These are phyloP conservation scores for Cremastinae sp. DNA, from an alignment of 2,888 invertebrate species.

Conservation along the genomic window DNA sequence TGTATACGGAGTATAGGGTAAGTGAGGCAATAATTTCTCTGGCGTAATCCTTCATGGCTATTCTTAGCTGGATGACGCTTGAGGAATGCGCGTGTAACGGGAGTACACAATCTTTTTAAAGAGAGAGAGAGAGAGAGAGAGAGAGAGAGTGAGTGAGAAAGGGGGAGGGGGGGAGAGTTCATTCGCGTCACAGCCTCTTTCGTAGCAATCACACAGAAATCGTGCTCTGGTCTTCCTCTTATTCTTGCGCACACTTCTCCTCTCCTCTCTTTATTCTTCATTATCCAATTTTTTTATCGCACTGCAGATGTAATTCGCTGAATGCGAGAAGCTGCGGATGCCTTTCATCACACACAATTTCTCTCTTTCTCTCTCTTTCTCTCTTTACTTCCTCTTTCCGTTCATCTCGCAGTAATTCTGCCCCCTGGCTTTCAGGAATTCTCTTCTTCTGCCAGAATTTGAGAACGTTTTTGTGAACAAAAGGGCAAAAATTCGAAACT, in stretches of 20 bases:
- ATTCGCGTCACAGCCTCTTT: slow-evolving; percentile 45
- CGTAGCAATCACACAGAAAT: slow-evolving; percentile 44
- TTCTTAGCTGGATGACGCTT: slow-evolving; percentile 68
- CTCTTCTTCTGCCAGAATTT: too few species aligned
- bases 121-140: slow-evolving; percentile 31
- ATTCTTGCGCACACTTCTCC: slow-evolving; percentile 9
- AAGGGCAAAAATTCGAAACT: too few species aligned
- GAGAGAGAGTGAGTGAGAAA: slow-evolving; percentile 16
- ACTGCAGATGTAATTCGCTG: slow-evolving; percentile 19
- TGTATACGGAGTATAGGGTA: slow-evolving; percentile 36
- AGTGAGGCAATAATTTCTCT: slow-evolving; percentile 63
- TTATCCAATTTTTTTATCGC: slow-evolving; percentile 29
- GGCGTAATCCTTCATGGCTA: slow-evolving; percentile 63
- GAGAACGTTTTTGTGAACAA: too few species aligned
- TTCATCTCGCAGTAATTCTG: too few species aligned
- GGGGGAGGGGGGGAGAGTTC: slow-evolving; percentile 22
- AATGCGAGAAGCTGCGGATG: slow-evolving; percentile 19
- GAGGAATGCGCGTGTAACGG: slow-evolving; percentile 66
- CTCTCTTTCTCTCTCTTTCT: neutral
- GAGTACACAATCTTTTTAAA: slow-evolving; percentile 56
- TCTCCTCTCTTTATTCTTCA: slow-evolving; percentile 29
- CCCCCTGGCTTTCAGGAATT: too few species aligned
- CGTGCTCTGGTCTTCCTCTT: slow-evolving; percentile 34
- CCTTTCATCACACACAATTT: slow-evolving; percentile 3
- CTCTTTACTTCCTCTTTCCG: neutral